These are phyloP conservation scores for Macrotus californicus DNA, from an alignment of 2,113 vertebrate species.

Conservation along the genomic window DNA sequence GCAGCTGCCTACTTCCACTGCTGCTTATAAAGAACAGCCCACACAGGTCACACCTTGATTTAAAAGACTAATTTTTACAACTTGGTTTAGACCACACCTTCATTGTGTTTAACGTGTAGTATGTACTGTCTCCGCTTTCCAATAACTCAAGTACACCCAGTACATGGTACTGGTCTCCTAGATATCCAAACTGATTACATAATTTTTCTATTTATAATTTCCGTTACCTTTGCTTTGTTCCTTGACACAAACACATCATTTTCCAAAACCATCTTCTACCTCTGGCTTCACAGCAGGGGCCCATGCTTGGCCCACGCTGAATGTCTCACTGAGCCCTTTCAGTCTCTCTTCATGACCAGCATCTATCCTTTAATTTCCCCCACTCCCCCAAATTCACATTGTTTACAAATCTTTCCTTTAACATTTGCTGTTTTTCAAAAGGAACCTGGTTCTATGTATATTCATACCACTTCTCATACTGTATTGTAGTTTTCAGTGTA, in stretches of 20 bases:
- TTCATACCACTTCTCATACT: not conserved
- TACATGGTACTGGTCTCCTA: not conserved
- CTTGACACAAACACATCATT: not conserved
- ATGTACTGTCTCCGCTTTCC: not conserved
- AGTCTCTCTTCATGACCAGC: not conserved
- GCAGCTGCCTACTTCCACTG: not conserved
- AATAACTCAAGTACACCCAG: not conserved
- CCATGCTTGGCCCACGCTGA: rapidly evolving
- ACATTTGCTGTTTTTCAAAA: not conserved
- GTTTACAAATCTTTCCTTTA: not conserved
- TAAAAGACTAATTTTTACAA: not conserved
- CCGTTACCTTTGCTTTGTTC: not conserved
- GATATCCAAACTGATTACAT: not conserved
- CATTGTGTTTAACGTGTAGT: not conserved
- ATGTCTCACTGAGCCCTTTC: not conserved
- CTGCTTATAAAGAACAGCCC: not conserved
- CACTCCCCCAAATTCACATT: not conserved
- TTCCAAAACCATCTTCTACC: not conserved
- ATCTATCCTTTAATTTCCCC: not conserved
- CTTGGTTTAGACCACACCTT: not conserved
- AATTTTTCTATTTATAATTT: not conserved
- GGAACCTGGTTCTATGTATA: not conserved
- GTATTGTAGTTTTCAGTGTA: not conserved
- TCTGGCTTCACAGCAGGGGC: not conserved
- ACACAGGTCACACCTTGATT: not conserved